Evolutionary conservation across 2,888 invertebrate species (phyloP), one percentile per base, ranked within the genome.

Genomic region (Lapara coniferarum): DNA sequence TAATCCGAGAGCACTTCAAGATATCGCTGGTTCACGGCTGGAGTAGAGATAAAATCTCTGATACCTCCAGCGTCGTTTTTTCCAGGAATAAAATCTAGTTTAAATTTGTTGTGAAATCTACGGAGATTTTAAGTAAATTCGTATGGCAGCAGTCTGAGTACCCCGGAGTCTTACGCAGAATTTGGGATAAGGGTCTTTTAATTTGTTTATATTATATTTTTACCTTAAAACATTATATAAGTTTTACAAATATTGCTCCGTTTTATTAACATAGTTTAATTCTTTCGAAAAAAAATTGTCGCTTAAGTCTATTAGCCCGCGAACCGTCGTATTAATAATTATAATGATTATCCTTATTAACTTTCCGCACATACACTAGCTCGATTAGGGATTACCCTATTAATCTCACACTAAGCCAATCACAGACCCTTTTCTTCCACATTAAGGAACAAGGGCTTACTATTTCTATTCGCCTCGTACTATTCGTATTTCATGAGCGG

Each of bases 351-450:
- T 46, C 59, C 46, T 46, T 63, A 46, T 46, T 63, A 16, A 49
- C 63, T 63, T 63, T 19, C 49, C 49, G 16, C 19, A 55, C 19
- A 49, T 12, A 10, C 14, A 46, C n/a, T 46, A 13, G 13, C 13
- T 63, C 7, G 25, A 46, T 63, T 49, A 46, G 49, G 49, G 49
- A 63, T 63, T 63, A 49, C 49, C 12, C 63, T 63, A 63, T 63
- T 63, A 63, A 63, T 63, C 19, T 63, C 63, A 19, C 49, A 12
- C 19, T 63, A 63, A 44, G n/a, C 57, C 53, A 55, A 55, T 55
- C 16, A 7, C 59, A 46, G 59, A 13, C 63, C 63, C 63, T 63
- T 63, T 63, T 63, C 63, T 49, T 16, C 63, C 63, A 63, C 63
- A 63, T 63, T 63, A 63, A 49, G 19, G 49, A 19, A 12, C 19